Base-by-base conservation (phyloP, 1,140 invertebrate species). In the Batillaria attramentaria region DNA sequence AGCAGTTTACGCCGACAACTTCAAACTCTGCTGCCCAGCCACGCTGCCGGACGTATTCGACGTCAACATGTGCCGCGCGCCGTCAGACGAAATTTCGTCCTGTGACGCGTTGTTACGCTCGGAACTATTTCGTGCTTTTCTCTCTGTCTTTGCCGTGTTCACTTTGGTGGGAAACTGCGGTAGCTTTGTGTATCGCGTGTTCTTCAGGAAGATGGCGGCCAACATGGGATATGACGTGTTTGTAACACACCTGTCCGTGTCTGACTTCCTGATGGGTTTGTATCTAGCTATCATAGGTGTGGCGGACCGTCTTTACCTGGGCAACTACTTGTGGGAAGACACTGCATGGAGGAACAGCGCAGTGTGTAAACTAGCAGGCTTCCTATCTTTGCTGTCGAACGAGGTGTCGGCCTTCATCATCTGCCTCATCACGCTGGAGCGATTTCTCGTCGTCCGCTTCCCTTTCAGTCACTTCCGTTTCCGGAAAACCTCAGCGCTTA, bases 341-440 rank as follows among this genome's bases (percentile, higher is more conserved):
- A 33, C 57, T 13, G 13, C 33, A 0, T 87, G 86, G 86, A 76
- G 79, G 65, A 60, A 72, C 3, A 84, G 86, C 42, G 8, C 16
- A 18, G 20, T 54, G 20, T 87, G 86, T 73, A 80, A 70, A n/a
- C 8, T 81, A 28, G 83, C 85, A 16, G 86, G 86, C 3, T 50
- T 72, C 37, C 28, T 54, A 6, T 72, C 42, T 50, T 41, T 72
- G 2, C n/a, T 72, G 70, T 31, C 70, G 10, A 33, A 43, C 13
- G 70, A 72, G 35, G 42, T 72, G 1, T 72, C 70, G 18, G 39
- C 46, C 24, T 50, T 72, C 13, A n/a, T 72, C 31, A 72, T 72
- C 70, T 72, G 42, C 35, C 70, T 72, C 46, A 72, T 72, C 43
- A 50, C n/a, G 1, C 18, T 16, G 42, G 70, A 72, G n/a, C 70